These are phyloP conservation scores for Gambelia wislizenii DNA, from an alignment of 2,797 vertebrate genomes.

Conservation along the genomic window DNA sequence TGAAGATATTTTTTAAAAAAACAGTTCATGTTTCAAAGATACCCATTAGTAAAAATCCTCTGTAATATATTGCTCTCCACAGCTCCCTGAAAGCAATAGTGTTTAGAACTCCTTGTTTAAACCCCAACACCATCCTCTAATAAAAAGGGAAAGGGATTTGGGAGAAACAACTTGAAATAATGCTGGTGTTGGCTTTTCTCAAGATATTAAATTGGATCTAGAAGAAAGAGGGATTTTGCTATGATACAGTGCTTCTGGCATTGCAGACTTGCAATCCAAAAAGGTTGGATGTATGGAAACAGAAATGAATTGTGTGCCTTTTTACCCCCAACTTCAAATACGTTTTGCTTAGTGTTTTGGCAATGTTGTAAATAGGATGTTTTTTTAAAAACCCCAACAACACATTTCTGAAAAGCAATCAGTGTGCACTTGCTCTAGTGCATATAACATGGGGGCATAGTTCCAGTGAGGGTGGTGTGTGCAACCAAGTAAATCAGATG, in stretches of 20 bases:
- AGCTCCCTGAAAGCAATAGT: slow-evolving; percentile 35
- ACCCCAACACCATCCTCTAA: slow-evolving; percentile 41
- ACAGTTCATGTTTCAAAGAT: slow-evolving; percentile 38
- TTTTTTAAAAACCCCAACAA: slow-evolving; percentile 26
- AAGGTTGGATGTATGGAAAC: slow-evolving; percentile 11
- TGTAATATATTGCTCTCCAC: slow-evolving; percentile 59
- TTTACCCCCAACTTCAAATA: slow-evolving; percentile 23
- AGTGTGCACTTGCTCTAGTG: slow-evolving; percentile 44
- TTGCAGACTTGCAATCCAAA: slow-evolving; percentile 26
- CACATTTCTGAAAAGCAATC: slow-evolving; percentile 49
- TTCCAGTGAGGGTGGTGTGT: slow-evolving; percentile 72
- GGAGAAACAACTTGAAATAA: slow-evolving; percentile 40
- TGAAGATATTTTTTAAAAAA: slow-evolving; percentile 21
- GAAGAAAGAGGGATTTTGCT: slow-evolving; percentile 42
- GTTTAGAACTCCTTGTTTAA: slow-evolving; percentile 57
- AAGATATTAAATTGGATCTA: neutral
- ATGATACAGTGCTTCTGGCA: neutral
- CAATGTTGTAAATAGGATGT: slow-evolving; percentile 24
- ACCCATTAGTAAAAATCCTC: slow-evolving; percentile 15
- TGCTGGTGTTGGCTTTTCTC: too few species aligned
- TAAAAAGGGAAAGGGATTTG: slow-evolving; percentile 49
- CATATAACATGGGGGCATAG: slow-evolving; percentile 51
- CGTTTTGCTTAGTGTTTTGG: slow-evolving; percentile 45
- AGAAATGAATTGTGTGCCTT: slow-evolving; percentile 46
- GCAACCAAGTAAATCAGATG: slow-evolving; percentile 76